Evolutionary conservation across 2,113 vertebrate species (phyloP).

Genomic region (Toxotes chatareus): DNA sequence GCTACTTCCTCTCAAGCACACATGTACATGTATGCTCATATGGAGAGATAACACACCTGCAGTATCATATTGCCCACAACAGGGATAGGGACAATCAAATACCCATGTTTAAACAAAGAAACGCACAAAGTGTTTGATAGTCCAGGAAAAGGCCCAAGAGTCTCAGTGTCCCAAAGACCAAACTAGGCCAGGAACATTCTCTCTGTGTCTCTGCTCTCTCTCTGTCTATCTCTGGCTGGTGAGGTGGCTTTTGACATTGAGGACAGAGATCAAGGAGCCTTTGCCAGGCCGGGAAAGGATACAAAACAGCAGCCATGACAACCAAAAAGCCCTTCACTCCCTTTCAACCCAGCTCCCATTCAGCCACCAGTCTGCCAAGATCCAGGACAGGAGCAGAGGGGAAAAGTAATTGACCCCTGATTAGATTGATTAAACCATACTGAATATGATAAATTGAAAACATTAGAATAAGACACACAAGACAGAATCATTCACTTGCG

Average conservation of each 20-base stretch:
- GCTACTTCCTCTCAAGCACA: conserved; percentile 34
- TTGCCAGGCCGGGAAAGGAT: conserved; percentile 64
- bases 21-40: neutral
- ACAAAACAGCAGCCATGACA: conserved; percentile 64
- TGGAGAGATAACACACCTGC: conserved; percentile 50
- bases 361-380: conserved; percentile 54
- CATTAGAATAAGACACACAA: conserved; percentile 52
- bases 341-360: conserved; percentile 56
- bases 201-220: conserved; percentile 36
- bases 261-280: conserved; percentile 43
- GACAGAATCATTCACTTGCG: conserved; percentile 38
- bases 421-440: conserved; percentile 63
- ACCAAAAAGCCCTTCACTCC: conserved; percentile 54
- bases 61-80: conserved; percentile 46
- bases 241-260: conserved; percentile 58
- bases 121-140: conserved; percentile 9
- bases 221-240: conserved; percentile 47
- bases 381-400: conserved; percentile 40
- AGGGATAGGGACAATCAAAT: conserved; percentile 24
- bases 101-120: conserved; percentile 21
- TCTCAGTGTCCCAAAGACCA: conserved; percentile 29
- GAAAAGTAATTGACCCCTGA: conserved; percentile 58
- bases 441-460: conserved; percentile 68
- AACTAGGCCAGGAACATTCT: conserved; percentile 42
- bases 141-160: conserved; percentile 23